phyloP scores from a whole-genome alignment of 92 coral and sea anemone genomes.

The Umimayanthus kanabou region DNA sequence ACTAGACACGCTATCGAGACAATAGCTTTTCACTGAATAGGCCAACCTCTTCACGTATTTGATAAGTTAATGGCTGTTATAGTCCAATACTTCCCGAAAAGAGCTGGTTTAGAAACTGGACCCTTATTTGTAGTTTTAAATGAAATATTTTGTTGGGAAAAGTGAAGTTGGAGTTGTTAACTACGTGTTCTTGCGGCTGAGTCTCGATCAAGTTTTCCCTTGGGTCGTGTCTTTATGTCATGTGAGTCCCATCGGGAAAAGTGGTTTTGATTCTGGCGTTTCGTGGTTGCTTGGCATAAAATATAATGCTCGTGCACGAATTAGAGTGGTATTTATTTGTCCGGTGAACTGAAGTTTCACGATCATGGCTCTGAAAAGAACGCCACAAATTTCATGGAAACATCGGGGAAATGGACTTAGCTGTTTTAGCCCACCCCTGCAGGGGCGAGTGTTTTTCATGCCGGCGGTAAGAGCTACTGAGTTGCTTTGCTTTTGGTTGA shows the following conservation, averaged over 20 bases:
- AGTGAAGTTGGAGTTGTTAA: not conserved
- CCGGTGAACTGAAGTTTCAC: not conserved
- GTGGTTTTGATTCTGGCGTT: not conserved
- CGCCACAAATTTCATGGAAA: not conserved
- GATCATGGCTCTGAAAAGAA: conserved; percentile 6
- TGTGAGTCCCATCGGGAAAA: conserved; percentile 17
- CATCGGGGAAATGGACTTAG: not conserved
- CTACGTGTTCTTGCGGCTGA: not conserved
- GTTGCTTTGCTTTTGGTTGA: not conserved
- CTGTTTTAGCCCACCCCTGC: not conserved
- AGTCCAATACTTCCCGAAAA: not conserved
- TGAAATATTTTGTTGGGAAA: not conserved
- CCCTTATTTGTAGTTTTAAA: not conserved
- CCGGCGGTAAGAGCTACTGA: not conserved
- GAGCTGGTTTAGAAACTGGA: not conserved
- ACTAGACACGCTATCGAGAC: not conserved
- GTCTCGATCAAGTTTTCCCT: not conserved
- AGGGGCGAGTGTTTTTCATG: not conserved
- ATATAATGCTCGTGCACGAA: not conserved
- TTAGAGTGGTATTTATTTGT: not conserved
- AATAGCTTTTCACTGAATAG: not conserved
- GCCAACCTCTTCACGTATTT: not conserved
- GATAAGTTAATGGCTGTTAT: not conserved
- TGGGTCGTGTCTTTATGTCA: not conserved
- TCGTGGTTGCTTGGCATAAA: not conserved